Conservation (phyloP, 2,797 vertebrate species). For the Ataeniobius toweri region DNA sequence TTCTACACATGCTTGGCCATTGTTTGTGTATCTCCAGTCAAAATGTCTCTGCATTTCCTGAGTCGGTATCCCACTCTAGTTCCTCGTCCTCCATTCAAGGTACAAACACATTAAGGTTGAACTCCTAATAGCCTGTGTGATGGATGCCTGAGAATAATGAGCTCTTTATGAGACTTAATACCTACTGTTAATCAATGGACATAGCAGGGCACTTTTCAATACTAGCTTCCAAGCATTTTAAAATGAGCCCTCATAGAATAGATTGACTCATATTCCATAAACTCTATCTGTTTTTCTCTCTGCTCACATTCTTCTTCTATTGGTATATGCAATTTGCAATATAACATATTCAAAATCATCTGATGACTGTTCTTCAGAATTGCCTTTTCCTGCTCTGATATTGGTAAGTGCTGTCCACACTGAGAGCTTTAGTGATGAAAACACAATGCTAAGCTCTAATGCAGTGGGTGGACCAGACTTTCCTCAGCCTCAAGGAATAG, state of each 20-base stretch:
- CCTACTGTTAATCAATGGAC: constrained; percentile 95
- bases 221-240: constrained; percentile 88
- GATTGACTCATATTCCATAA: constrained; percentile 83
- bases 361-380: constrained; percentile 54
- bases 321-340: constrained; percentile 85
- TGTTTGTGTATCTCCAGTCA: constrained; percentile 49
- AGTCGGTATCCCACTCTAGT: constrained; percentile 51
- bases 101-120: constrained; percentile 81
- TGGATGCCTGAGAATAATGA: constrained; percentile 87
- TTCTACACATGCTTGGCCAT: constrained; percentile 17
- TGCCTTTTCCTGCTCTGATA: constrained; percentile 27
- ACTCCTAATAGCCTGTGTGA: constrained; percentile 80
- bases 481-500: constrained; percentile 44
- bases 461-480: constrained; percentile 59
- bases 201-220: constrained; percentile 88
- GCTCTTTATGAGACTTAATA: constrained; percentile 91
- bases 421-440: constrained; percentile 46
- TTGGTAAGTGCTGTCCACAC: constrained; percentile 43
- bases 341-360: constrained; percentile 82
- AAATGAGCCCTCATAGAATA: constrained; percentile 93
- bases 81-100: constrained; percentile 64
- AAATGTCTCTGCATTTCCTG: constrained; percentile 45
- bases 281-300: constrained; percentile 74
- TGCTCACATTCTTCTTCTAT: constrained; percentile 76
- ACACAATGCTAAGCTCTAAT: constrained; percentile 41